Conservation (phyloP, 35 echinoderm and acorn worm genomes). For the Amphiura filiformis region DNA sequence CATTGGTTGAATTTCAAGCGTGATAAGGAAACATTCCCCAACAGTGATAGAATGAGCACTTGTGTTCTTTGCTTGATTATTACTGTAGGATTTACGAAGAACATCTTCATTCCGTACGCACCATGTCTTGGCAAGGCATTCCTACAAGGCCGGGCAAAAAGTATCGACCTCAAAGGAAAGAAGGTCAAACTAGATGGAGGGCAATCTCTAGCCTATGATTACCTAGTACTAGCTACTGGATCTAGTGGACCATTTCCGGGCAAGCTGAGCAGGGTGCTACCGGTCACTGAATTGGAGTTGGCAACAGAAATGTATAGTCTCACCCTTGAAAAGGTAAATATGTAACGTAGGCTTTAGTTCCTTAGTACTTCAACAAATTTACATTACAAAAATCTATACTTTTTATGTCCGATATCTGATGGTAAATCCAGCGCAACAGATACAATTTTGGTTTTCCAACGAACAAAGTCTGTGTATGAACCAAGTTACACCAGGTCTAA, state of each 20-base stretch:
- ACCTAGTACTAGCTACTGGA: constrained; percentile 84
- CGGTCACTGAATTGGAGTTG: neutral
- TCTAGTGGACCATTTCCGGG: constrained; percentile 63
- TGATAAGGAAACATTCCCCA: too few species aligned
- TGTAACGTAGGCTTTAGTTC: too few species aligned
- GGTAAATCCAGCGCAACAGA: too few species aligned
- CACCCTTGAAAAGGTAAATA: neutral
- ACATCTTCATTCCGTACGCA: constrained; percentile 64
- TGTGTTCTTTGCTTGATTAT: too few species aligned
- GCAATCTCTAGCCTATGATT: constrained; percentile 56
- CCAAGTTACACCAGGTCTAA: too few species aligned
- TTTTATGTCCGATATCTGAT: too few species aligned
- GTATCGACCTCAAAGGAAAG: constrained; percentile 34
- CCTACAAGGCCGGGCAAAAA: constrained; percentile 53
- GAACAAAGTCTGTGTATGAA: too few species aligned
- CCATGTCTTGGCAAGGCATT: constrained; percentile 46
- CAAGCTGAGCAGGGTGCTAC: constrained; percentile 24
- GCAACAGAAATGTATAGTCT: neutral
- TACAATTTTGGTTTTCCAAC: too few species aligned
- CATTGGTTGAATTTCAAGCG: too few species aligned
- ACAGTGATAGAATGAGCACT: too few species aligned
- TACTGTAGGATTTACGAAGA: constrained; percentile 85
- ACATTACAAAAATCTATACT: too few species aligned
- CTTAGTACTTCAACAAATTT: too few species aligned
- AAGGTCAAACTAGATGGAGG: constrained; percentile 35